Evolutionary conservation across 2,113 vertebrate genomes (phyloP).

Genomic region (Motacilla alba): DNA sequence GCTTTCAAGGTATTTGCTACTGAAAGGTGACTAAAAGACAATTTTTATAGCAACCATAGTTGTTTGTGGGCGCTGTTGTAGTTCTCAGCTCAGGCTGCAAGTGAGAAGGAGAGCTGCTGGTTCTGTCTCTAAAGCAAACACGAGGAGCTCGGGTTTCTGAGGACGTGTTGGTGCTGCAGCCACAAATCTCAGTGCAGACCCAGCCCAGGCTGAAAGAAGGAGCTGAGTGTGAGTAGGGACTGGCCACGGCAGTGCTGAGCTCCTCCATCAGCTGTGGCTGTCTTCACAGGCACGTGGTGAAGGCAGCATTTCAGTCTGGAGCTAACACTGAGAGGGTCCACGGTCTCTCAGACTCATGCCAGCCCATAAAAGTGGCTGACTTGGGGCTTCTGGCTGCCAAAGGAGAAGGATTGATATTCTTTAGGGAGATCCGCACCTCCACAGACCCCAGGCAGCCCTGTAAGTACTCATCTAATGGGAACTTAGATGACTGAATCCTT

Average conservation of each 20-base stretch:
- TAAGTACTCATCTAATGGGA: background rate
- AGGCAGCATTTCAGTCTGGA: background rate
- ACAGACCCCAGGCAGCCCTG: background rate
- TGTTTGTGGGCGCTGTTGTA: constrained; percentile 42
- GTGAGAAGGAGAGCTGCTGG: constrained; percentile 24
- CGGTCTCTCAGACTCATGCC: background rate
- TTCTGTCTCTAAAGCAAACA: background rate
- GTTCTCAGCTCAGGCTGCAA: constrained; percentile 37
- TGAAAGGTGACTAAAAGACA: constrained; percentile 24
- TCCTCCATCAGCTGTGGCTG: background rate
- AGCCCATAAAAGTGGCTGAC: background rate
- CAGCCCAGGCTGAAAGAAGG: background rate
- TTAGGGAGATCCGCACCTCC: background rate
- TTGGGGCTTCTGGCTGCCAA: background rate
- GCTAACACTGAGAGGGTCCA: fast-evolving
- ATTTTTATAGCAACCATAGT: constrained; percentile 38
- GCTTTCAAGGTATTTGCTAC: constrained; percentile 52
- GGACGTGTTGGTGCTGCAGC: background rate
- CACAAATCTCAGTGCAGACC: fast-evolving
- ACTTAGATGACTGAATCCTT: background rate
- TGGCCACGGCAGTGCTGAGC: background rate
- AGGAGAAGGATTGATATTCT: background rate
- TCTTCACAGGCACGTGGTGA: fast-evolving
- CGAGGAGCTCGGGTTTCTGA: background rate
- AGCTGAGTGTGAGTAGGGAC: background rate